Conservation (phyloP, 2,888 invertebrate genomes). For the Apodemia mormo region DNA sequence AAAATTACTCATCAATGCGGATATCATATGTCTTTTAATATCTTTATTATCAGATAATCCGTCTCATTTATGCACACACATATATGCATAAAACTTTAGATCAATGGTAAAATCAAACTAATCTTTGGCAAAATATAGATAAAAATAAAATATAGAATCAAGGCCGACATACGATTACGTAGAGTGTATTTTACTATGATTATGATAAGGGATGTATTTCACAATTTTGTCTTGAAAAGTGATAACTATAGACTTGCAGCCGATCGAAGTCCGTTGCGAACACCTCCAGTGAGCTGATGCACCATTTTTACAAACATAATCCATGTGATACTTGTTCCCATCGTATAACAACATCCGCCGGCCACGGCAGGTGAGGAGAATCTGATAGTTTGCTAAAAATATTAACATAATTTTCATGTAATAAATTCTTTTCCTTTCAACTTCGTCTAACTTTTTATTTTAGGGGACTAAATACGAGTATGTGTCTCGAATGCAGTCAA, state of each 20-base stretch:
- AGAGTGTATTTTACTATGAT: background rate
- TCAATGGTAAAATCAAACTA: too few species aligned
- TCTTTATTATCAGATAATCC: too few species aligned
- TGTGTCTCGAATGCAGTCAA: too few species aligned
- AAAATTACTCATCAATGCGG: too few species aligned
- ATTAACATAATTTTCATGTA: background rate
- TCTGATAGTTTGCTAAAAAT: background rate
- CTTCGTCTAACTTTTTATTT: too few species aligned
- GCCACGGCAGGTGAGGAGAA: background rate
- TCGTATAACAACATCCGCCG: background rate
- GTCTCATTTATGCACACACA: too few species aligned
- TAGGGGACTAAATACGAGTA: too few species aligned
- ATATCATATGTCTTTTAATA: too few species aligned
- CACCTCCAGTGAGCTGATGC: background rate
- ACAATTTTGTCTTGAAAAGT: background rate
- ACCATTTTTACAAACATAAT: background rate
- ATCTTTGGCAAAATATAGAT: too few species aligned
- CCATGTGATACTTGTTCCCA: background rate
- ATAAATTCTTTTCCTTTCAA: too few species aligned
- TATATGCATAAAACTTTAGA: too few species aligned
- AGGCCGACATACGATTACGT: background rate
- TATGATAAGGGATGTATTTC: background rate
- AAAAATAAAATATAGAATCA: too few species aligned
- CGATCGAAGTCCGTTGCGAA: background rate
- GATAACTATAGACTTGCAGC: background rate